These are phyloP conservation scores for Notocelia uddmanniana DNA, from an alignment of 2,888 invertebrate genomes.

Conservation along the genomic window DNA sequence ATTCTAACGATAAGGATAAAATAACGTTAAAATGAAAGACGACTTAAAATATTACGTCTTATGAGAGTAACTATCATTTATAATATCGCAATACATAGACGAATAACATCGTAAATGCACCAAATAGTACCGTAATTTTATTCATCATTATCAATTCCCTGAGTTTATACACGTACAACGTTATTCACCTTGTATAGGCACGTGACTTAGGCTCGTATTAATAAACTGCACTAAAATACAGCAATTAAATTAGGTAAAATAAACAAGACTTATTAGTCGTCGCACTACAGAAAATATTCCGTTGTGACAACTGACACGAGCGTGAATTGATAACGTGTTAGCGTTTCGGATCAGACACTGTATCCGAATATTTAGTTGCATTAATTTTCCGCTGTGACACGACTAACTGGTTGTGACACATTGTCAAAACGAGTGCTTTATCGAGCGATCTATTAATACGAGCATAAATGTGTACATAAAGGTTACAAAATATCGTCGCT, in stretches of 20 bases:
- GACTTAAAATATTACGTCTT: conserved; percentile 44
- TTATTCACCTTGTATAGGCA: conserved; percentile 46
- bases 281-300: neutral
- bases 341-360: neutral
- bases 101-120: conserved; percentile 48
- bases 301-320: neutral
- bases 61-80: conserved; percentile 42
- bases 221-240: conserved; percentile 13
- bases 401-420: neutral
- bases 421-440: neutral
- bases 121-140: conserved; percentile 32
- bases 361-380: neutral
- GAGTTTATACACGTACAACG: conserved; percentile 44
- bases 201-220: conserved; percentile 30
- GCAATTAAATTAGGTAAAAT: neutral
- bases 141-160: conserved; percentile 43
- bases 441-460: conserved; percentile 4
- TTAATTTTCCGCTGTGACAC: no score
- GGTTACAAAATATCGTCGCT: conserved; percentile 41
- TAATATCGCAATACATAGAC: conserved; percentile 42
- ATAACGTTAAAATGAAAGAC: conserved; percentile 31
- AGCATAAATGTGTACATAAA: conserved; percentile 27
- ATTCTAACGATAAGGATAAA: conserved; percentile 28
- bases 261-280: neutral
- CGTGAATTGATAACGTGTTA: neutral